A percentile compares a stretch with the other conserved stretches of the same genome.
These are phyloP conservation scores for Puntigrus tetrazona DNA, from an alignment of 2,113 vertebrate genomes.

Conservation along the genomic window DNA sequence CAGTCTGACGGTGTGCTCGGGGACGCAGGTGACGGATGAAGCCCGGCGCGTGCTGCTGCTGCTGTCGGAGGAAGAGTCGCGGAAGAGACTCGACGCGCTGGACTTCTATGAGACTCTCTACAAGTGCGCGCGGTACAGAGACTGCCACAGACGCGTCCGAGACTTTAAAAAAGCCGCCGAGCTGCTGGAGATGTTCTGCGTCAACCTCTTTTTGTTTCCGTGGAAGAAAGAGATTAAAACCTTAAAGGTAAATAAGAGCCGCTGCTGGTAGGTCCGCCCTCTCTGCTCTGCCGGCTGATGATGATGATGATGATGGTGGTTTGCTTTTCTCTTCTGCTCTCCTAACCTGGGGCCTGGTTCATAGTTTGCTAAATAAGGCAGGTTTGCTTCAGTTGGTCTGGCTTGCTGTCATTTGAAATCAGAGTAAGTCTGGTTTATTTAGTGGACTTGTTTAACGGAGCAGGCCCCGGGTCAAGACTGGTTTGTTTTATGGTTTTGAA, in stretches of 20 bases:
- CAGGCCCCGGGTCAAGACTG: not conserved
- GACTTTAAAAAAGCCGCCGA: constrained; percentile 63
- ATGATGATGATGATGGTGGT: not conserved
- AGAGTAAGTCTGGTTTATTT: too few relatives aligned
- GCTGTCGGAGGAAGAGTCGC: constrained; percentile 7
- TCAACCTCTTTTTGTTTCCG: constrained; percentile 72
- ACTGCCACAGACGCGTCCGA: constrained; percentile 50
- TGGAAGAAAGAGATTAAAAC: constrained; percentile 75
- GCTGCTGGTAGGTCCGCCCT: not conserved
- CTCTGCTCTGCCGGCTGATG: not conserved
- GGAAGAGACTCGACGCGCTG: constrained; percentile 54
- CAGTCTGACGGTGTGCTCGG: constrained; percentile 48
- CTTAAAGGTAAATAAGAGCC: constrained; percentile 63
- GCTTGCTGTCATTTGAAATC: too few relatives aligned
- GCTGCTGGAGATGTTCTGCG: constrained; percentile 70
- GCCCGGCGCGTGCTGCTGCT: constrained; percentile 57
- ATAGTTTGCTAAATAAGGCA: too few relatives aligned
- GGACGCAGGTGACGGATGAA: constrained; percentile 40
- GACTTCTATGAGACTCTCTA: constrained; percentile 57
- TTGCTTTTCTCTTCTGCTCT: not conserved
- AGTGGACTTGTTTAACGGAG: too few relatives aligned
- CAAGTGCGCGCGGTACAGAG: not conserved
- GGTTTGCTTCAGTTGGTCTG: too few relatives aligned
- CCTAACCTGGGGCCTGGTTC: too few relatives aligned
- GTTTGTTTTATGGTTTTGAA: not conserved